phyloP scores from a whole-genome alignment of 2,888 invertebrate species.

The Meghimatium bilineatum region DNA sequence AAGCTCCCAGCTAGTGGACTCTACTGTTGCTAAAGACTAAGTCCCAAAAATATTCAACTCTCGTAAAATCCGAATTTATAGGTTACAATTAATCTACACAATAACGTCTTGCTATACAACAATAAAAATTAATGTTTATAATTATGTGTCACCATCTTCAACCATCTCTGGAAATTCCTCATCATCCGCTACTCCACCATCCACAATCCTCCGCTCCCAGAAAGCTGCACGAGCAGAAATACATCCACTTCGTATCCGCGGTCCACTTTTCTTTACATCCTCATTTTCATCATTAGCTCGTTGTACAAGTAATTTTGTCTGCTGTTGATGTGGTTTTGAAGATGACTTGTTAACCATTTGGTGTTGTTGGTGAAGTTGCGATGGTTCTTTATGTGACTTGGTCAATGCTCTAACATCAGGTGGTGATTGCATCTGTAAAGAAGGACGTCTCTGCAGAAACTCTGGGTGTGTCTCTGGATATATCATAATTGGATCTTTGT shows the following conservation, averaged over 20 bases:
- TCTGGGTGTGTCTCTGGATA: constrained; percentile 46
- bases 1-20: too few relatives aligned
- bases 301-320: background rate
- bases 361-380: background rate
- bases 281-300: background rate
- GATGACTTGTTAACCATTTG: background rate
- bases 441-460: constrained; percentile 9
- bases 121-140: background rate
- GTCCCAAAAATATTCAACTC: too few relatives aligned
- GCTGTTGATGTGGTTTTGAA: background rate
- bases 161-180: constrained; percentile 65
- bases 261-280: constrained; percentile 37
- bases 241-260: constrained; percentile 65
- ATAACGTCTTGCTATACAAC: too few relatives aligned
- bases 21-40: too few relatives aligned
- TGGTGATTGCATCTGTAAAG: background rate
- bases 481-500: constrained; percentile 50
- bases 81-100: too few relatives aligned
- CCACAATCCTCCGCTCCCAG: constrained; percentile 66
- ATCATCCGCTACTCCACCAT: constrained; percentile 56
- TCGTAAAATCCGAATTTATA: too few relatives aligned
- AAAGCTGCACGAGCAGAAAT: constrained; percentile 69
- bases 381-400: background rate
- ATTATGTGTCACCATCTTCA: constrained; percentile 48
- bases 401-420: background rate